A percentile compares a stretch with the other conserved stretches of the same genome.
Conservation (phyloP, 1,140 invertebrate species). For the Adelges cooleyi region DNA sequence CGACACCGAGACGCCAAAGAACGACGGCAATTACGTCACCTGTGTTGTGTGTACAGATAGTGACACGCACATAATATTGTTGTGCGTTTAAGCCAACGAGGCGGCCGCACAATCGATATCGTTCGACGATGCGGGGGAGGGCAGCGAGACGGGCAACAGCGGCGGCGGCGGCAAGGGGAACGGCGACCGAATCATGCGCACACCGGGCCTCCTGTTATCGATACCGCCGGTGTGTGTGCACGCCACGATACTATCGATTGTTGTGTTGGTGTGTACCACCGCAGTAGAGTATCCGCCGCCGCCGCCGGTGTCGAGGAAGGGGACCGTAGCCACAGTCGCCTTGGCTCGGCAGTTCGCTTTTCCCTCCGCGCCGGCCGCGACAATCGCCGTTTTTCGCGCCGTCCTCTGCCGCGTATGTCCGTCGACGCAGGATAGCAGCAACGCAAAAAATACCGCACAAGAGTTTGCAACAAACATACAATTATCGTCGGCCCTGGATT, state of each 20-base stretch:
- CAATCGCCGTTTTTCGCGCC: background rate
- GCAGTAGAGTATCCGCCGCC: too few species aligned
- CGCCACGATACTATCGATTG: background rate
- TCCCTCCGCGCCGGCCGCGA: background rate
- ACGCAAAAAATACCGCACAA: too few species aligned
- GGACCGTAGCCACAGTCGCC: too few species aligned
- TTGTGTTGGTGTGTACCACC: too few species aligned
- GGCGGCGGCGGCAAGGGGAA: background rate
- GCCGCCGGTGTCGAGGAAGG: too few species aligned
- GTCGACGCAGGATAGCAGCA: too few species aligned
- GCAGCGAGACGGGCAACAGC: background rate
- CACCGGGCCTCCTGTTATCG: background rate
- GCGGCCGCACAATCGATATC: conserved; percentile 13
- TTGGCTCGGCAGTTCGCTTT: background rate
- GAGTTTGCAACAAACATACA: too few species aligned
- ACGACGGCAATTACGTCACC: conserved; percentile 17
- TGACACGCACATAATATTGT: too few species aligned
- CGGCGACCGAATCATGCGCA: conserved; percentile 8
- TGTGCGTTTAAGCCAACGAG: too few species aligned
- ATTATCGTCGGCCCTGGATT: too few species aligned
- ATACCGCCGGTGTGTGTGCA: background rate
- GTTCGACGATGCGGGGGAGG: background rate
- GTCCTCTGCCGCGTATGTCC: background rate
- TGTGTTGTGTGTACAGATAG: background rate
- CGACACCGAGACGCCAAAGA: conserved; percentile 11